Base-by-base conservation (phyloP, 2,113 vertebrate genomes). In the Anguilla japonica region DNA sequence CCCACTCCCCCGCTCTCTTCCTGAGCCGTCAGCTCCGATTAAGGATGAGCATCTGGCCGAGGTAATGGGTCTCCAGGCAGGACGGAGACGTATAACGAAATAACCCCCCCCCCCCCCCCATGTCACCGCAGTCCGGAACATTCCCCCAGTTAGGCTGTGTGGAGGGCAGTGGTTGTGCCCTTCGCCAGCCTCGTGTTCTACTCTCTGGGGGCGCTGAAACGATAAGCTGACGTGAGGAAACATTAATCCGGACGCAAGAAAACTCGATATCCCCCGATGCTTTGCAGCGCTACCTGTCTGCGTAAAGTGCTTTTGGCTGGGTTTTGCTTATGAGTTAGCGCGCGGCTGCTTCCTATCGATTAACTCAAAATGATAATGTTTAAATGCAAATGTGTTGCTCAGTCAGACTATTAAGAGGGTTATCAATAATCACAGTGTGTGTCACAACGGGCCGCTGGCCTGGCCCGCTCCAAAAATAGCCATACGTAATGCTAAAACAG, bases 1-100 rank as follows among this genome's bases (percentile, higher is more conserved):
- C 87, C 75, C n/a, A 26, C 26, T 22, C 84, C 22, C 9, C 41
- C 90, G 94, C 90, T 89, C 87, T 92, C 91, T 92, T 87, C 91
- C 93, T 89, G 91, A 93, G 90, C 92, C 93, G 94, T 95, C 94
- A 91, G 90, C 93, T 94, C 93, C 91, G 87, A 94, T 95, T 94
- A 94, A 91, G 26, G 60, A 20, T 0, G 60, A 67, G 60, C 60
- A 26, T 67, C 60, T 6, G 60, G 60, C 60, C 60, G 22, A 67
- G 60, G 60, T 26, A 67, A 67, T 75, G 71, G 71, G 71, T 75
- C 71, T 34, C 71, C 20, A 22, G 60, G 26, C 60, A 67, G 60
- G 60, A 67, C 26, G 60, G 60, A 5, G 60, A 67, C 5, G 16
- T 26, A 67, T 67, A 67, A 26, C 60, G 56, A 60, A 15, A 60